Conservation (phyloP, 2,888 invertebrate genomes). For the Loripinus fragilis region DNA sequence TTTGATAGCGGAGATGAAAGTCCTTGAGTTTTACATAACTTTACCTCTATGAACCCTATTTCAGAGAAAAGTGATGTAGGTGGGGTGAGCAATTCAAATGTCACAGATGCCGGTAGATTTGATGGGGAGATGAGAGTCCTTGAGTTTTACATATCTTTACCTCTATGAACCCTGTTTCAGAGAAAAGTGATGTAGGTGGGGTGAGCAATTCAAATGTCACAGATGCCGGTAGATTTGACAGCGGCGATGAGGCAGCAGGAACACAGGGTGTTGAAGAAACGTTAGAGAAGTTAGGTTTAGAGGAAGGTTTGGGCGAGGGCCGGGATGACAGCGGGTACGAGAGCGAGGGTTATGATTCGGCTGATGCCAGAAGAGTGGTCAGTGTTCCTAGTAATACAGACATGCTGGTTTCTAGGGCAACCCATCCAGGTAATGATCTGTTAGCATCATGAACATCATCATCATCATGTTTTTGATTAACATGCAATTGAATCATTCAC, state of each 20-base stretch:
- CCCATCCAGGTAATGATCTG: slow-evolving; percentile 51
- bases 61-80: too few species aligned
- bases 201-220: neutral
- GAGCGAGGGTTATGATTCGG: neutral
- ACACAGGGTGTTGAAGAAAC: slow-evolving; percentile 20
- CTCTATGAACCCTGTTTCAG: too few species aligned
- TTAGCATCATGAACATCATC: too few species aligned
- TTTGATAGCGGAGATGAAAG: too few species aligned
- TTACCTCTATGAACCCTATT: too few species aligned
- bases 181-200: neutral
- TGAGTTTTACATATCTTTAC: too few species aligned
- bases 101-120: too few species aligned
- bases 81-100: too few species aligned
- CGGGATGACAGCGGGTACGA: neutral
- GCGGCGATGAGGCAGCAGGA: neutral
- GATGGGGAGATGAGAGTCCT: too few species aligned
- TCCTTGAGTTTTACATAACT: too few species aligned
- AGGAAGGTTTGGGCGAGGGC: slow-evolving; percentile 25
- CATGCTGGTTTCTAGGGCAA: slow-evolving; percentile 53
- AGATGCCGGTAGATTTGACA: neutral
- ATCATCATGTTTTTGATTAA: too few species aligned
- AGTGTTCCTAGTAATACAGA: slow-evolving; percentile 44
- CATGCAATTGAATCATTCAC: too few species aligned
- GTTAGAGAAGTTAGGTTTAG: neutral
- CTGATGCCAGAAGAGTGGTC: neutral